Conservation (phyloP, 1,140 invertebrate genomes). For the Proctacanthus coquilletti region DNA sequence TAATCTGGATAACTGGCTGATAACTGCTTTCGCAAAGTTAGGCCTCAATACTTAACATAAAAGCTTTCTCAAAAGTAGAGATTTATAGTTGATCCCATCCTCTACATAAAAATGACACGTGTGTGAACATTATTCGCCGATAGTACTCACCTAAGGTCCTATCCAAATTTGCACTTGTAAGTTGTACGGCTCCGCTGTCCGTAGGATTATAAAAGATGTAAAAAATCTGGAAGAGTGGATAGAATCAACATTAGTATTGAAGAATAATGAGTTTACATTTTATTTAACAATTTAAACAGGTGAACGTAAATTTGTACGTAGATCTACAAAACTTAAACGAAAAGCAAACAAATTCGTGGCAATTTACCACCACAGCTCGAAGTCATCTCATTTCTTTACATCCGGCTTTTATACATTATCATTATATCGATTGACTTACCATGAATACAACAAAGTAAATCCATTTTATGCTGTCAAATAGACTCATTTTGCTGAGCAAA, state of each 20-base stretch:
- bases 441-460: conserved; percentile 8
- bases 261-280: not conserved
- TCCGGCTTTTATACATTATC: too few species aligned
- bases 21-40: too few species aligned
- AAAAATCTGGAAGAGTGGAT: conserved; percentile 45
- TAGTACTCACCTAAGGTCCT: conserved; percentile 63
- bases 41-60: too few species aligned
- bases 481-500: conserved; percentile 7
- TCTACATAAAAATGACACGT: not conserved
- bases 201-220: conserved; percentile 48
- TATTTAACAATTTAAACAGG: not conserved
- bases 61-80: too few species aligned
- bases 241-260: conserved; percentile 18
- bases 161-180: conserved; percentile 64
- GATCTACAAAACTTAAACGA: not conserved
- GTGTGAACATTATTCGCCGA: not conserved
- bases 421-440: conserved; percentile 7
- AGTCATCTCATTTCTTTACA: too few species aligned
- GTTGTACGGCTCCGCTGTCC: conserved; percentile 56
- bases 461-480: conserved; percentile 7
- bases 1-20: too few species aligned
- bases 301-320: not conserved
- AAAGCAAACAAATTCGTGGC: not conserved
- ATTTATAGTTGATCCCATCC: too few species aligned
- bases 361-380: not conserved